These are phyloP conservation scores for Myotis daubentonii DNA, from an alignment of 2,797 vertebrate species.

Conservation along the genomic window DNA sequence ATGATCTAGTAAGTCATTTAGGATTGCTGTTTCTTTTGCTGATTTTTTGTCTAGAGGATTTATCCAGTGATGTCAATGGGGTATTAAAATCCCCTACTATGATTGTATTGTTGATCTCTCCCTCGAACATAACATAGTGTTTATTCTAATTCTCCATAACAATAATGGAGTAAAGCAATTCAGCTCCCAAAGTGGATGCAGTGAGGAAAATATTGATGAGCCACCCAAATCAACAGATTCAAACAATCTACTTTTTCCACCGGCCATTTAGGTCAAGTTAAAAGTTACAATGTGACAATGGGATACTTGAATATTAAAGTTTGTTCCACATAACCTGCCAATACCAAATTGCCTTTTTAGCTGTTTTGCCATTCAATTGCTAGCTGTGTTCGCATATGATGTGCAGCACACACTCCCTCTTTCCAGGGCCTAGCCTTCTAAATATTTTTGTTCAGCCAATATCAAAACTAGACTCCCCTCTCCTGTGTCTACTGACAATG, in stretches of 20 bases:
- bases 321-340: neutral
- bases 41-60: no score
- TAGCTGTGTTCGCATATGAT: neutral
- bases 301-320: neutral
- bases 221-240: neutral
- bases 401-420: fast-evolving
- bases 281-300: neutral
- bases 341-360: neutral
- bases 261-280: neutral
- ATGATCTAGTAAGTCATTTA: no score
- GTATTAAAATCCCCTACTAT: no score
- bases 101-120: no score
- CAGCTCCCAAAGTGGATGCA: neutral
- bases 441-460: neutral
- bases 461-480: neutral
- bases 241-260: neutral
- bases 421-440: neutral
- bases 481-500: neutral
- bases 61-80: no score
- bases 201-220: neutral
- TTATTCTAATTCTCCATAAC: neutral
- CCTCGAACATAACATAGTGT: neutral
- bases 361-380: neutral
- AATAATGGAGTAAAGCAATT: neutral
- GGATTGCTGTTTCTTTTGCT: no score